These are phyloP conservation scores for Bubo bubo DNA, from an alignment of 2,113 vertebrate genomes.

Conservation along the genomic window DNA sequence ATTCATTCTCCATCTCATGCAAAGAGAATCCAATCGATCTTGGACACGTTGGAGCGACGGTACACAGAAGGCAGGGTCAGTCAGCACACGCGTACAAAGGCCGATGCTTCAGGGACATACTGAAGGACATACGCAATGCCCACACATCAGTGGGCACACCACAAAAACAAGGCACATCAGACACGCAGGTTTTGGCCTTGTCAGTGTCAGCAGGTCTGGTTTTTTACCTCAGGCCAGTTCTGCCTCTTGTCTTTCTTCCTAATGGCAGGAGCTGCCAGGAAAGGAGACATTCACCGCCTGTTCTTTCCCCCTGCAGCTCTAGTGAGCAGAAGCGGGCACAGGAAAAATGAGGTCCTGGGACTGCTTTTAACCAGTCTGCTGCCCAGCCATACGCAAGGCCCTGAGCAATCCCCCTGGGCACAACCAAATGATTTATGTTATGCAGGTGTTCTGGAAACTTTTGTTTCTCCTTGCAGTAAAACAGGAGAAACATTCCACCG, in stretches of 20 bases:
- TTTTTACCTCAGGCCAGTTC: background rate
- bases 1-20: background rate
- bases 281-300: background rate
- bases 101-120: background rate
- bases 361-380: background rate
- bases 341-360: background rate
- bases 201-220: background rate
- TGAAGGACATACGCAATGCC: fast-evolving
- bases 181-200: background rate
- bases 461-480: background rate
- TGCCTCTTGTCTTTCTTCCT: background rate
- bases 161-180: background rate
- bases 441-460: background rate
- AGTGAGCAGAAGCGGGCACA: background rate
- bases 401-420: background rate
- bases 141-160: background rate
- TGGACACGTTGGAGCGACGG: background rate
- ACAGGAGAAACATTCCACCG: fast-evolving
- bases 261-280: background rate
- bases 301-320: background rate
- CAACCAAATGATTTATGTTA: background rate
- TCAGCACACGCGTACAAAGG: background rate
- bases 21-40: background rate
- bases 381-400: background rate
- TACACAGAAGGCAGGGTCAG: slow-evolving; percentile 4